Evolutionary conservation across 1,140 invertebrate genomes (phyloP).

Genomic region (Akabosia matsudoensis): DNA sequence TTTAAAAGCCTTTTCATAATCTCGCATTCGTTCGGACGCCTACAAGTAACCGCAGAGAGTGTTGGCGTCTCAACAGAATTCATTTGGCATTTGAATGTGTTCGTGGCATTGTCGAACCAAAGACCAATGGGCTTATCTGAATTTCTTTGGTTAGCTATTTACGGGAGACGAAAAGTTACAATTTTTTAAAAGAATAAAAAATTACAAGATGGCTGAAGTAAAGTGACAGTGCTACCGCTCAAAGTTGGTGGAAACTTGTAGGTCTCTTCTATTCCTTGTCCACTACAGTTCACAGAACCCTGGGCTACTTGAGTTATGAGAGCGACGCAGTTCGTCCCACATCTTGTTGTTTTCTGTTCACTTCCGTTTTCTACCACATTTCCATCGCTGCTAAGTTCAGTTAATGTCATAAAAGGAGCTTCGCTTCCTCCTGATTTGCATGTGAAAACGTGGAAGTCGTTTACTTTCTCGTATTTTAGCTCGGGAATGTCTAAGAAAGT

Average conservation of each 20-base stretch:
- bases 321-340: conserved; percentile 21
- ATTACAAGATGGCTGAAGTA: too few relatives aligned
- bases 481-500: not conserved
- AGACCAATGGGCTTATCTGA: conserved; percentile 16
- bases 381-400: conserved; percentile 22
- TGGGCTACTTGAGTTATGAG: conserved; percentile 24
- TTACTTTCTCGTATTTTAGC: conserved; percentile 33
- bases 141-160: not conserved
- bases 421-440: conserved; percentile 15
- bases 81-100: conserved; percentile 28
- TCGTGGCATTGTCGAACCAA: conserved; percentile 17
- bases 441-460: conserved; percentile 31
- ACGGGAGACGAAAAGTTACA: not conserved
- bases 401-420: conserved; percentile 14
- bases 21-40: conserved; percentile 33
- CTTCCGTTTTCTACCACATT: not conserved
- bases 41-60: conserved; percentile 26
- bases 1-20: conserved; percentile 31
- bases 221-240: not conserved
- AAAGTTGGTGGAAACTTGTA: conserved; percentile 7
- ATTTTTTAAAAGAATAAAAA: too few relatives aligned
- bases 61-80: conserved; percentile 25
- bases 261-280: conserved; percentile 30
- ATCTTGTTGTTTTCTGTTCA: conserved; percentile 18
- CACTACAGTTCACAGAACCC: conserved; percentile 22